These are phyloP conservation scores for Leptestheria dahalacensis DNA, from an alignment of 1,140 invertebrate genomes.

Conservation along the genomic window DNA sequence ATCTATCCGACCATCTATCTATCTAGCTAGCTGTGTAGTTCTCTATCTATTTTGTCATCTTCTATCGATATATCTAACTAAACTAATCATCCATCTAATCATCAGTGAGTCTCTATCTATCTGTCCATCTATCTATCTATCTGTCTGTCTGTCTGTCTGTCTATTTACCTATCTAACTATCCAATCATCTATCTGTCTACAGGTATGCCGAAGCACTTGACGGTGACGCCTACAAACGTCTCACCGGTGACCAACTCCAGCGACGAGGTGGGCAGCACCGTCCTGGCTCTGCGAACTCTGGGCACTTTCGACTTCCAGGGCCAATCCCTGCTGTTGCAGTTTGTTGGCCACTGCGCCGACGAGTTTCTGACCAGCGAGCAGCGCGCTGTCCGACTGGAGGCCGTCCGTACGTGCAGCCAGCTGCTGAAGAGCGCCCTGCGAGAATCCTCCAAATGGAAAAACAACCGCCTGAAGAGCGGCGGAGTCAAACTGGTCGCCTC, in stretches of 20 bases:
- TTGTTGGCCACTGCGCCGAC: slow-evolving; percentile 82
- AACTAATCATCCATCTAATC: too few species aligned
- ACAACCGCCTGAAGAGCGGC: slow-evolving; percentile 3
- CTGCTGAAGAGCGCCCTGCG: slow-evolving; percentile 42
- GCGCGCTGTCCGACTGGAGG: slow-evolving; percentile 80
- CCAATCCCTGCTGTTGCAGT: slow-evolving; percentile 80
- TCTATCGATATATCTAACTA: too few species aligned
- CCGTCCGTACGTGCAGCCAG: slow-evolving; percentile 81
- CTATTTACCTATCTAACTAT: too few species aligned
- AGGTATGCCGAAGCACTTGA: slow-evolving; percentile 13
- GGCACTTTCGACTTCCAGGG: slow-evolving; percentile 90
- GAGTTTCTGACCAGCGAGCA: slow-evolving; percentile 83
- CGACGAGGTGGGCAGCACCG: slow-evolving; percentile 64
- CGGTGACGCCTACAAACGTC: background rate
- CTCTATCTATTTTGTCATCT: too few species aligned
- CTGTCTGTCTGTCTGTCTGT: too few species aligned
- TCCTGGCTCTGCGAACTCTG: slow-evolving; percentile 81
- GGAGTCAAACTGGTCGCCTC: slow-evolving; percentile 64
- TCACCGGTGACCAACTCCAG: slow-evolving; percentile 29
- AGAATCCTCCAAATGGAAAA: slow-evolving; percentile 2
- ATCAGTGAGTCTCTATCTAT: too few species aligned
- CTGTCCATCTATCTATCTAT: too few species aligned
- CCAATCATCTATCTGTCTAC: background rate
- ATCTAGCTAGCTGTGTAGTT: too few species aligned
- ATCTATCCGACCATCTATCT: too few species aligned